Conservation (phyloP, 2,113 vertebrate genomes). For the Haplochromis vanheusdeni region DNA sequence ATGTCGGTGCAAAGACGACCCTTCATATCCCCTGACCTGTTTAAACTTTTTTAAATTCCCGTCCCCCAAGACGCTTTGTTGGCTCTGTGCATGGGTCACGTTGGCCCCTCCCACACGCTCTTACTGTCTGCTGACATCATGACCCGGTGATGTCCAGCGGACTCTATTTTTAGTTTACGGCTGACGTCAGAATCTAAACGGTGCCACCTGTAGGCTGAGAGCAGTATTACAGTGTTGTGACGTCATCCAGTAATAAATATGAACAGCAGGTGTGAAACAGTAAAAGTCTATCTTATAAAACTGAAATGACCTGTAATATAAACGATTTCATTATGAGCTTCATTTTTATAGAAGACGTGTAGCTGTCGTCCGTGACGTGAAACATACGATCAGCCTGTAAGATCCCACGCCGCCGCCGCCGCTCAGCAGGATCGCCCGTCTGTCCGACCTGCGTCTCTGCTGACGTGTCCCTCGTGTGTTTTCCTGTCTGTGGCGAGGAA, state of each 20-base stretch:
- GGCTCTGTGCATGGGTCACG: not conserved
- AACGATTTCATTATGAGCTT: not conserved
- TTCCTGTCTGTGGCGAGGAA: not conserved
- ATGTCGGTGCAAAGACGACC: not conserved
- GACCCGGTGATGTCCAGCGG: not conserved
- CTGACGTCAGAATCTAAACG: not conserved
- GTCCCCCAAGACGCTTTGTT: rapidly evolving
- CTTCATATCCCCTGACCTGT: not conserved
- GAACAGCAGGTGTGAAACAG: not conserved
- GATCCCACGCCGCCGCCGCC: not conserved
- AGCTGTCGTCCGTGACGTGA: not conserved
- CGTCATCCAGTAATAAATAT: not conserved
- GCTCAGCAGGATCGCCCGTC: not conserved
- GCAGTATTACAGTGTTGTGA: not conserved
- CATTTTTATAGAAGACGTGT: not conserved
- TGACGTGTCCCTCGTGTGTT: not conserved
- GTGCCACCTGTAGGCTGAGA: not conserved
- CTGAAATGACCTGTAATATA: not conserved
- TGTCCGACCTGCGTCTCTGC: not conserved
- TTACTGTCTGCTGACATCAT: not conserved
- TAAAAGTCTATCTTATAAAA: not conserved
- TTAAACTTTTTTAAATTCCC: not conserved
- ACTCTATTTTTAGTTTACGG: not conserved
- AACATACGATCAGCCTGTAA: not conserved
- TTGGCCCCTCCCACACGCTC: not conserved